Evolutionary conservation across 2,888 invertebrate genomes (phyloP), one percentile per base, ranked within the genome.

Genomic region (Neoitamus cyanurus): DNA sequence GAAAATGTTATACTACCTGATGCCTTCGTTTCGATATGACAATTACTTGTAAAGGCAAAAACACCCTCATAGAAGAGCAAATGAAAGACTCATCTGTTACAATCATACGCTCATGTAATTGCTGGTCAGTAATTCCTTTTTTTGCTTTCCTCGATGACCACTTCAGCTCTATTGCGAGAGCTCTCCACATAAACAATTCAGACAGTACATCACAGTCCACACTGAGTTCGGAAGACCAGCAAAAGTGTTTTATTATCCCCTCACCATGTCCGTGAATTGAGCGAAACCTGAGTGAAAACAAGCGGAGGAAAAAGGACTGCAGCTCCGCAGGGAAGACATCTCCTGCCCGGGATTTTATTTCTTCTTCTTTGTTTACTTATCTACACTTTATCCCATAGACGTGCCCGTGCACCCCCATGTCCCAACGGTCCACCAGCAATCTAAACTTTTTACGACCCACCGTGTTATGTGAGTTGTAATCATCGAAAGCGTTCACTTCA

Each of bases 381-480:
- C 34, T 31, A 34, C 48, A 77, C 31, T 77, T 77, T 25, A 77
- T 46, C 42, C 77, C 2, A 31, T 37, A 77, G 77, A 46, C 46
- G 36, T 73, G 73, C 73, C 20, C 15, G 25, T 46, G 46, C 46
- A 28, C 77, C n/a, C 77, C 77, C 77, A 28, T 30, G 70, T 46
- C 28, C 77, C 77, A 15, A 1, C 58, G 77, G 77, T 77, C 77
- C 42, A 73, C 73, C 20, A 9, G 31, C 73, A 73, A 73, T 73
- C 73, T 73, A 73, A 73, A 73, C 73, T 73, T 73, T 77, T 77
- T 77, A 77, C 77, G 77, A 77, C n/a, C 77, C 46, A 58, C 30
- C 77, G 77, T 77, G 77, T 77, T 77, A 77, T 77, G 77, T 77
- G 77, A 46, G 77, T 77, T 77, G 77, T 77, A 77, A 77, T 77